Percentiles rank a stretch among this genome's conserved stretches.
Evolutionary conservation across 2,113 vertebrate genomes (phyloP).

Genomic region (Xenopus tropicalis): UCB_Xtro_10.0 CM004449.2:90480501-90481000

Average conservation of each 20-base stretch:
- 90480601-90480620: background rate
- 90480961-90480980: no score
- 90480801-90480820: no score
- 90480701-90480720: background rate
- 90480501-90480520: no score
- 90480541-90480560: background rate
- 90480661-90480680: background rate
- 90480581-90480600: background rate
- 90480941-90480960: no score
- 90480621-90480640: conserved; percentile 1
- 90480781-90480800: no score
- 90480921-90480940: no score
- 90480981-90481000: no score
- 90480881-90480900: no score
- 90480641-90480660: conserved; percentile 1
- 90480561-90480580: conserved; percentile 18
- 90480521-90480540: background rate
- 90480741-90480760: background rate
- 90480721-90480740: background rate
- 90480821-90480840: no score
- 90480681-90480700: background rate
- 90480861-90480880: no score
- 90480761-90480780: background rate
- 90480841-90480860: no score
- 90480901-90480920: no score